A percentile compares a stretch with the other conserved stretches of the same genome.
phyloP scores from a whole-genome alignment of 2,113 vertebrate species.

The Oryzias melastigma region DNA sequence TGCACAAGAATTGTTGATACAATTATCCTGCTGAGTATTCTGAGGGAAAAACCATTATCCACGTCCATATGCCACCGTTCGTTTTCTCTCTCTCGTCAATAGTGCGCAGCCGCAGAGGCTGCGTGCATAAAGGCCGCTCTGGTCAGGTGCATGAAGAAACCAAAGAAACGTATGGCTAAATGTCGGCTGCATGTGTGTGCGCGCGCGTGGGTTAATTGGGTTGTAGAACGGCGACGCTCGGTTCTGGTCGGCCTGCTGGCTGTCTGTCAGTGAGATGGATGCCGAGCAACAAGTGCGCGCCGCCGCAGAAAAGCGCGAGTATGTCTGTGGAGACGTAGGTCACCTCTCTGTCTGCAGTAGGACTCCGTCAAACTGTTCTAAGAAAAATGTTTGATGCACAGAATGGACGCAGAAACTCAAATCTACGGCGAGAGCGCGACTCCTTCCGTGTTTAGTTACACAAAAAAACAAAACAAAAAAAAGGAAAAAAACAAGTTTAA shows the following conservation, averaged over 20 bases:
- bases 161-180: no score
- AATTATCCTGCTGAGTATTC: slow-evolving; percentile 72
- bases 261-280: slow-evolving; percentile 15
- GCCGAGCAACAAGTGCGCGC: slow-evolving; percentile 61
- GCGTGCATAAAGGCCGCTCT: no score
- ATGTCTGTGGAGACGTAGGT: slow-evolving; percentile 17
- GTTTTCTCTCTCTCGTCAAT: slow-evolving; percentile 16
- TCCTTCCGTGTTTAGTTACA: slow-evolving; percentile 15
- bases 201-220: no score
- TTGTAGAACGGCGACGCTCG: no score
- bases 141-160: no score
- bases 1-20: slow-evolving; percentile 73
- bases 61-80: slow-evolving; percentile 64
- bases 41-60: slow-evolving; percentile 67
- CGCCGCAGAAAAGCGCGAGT: slow-evolving; percentile 26
- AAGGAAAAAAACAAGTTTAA: neutral
- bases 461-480: neutral
- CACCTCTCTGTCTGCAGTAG: no score
- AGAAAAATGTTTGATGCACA: no score
- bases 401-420: no score
- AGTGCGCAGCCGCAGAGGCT: slow-evolving; percentile 6
- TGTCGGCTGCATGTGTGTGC: no score
- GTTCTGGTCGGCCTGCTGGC: slow-evolving; percentile 19
- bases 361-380: no score
- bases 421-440: no score